Base-by-base conservation (phyloP, 2,113 vertebrate genomes). In the Bucco capensis region DNA sequence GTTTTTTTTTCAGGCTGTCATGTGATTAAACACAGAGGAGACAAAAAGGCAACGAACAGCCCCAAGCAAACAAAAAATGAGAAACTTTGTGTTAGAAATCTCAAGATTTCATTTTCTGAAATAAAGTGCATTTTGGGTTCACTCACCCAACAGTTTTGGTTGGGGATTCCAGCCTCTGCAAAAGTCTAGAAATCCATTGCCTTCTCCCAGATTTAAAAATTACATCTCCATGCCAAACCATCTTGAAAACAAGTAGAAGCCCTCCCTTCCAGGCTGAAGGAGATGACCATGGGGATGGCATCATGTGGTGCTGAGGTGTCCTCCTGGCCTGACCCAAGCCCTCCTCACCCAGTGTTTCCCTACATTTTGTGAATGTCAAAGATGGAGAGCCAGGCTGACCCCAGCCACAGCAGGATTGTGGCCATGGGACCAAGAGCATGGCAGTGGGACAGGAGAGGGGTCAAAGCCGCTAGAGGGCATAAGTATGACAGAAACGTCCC, bases 401-500 rank as follows among this genome's bases (percentile, higher is more conserved):
- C 11, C 0, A 0, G 22, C 16, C 28, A 25, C 8, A 0, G 0
- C 1, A 1, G 13, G 15, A 8, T 33, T 37, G 37, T 89, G 77
- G 60, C 85, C 82, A 2, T 1, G 30, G 25, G 56, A 40, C 49
- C 71, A 65, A 38, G 31, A 71, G 31, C 15, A 37, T 71, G 70
- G 66, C 71, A 10, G 1, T 35, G 56, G 46, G 40, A 56, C 28
- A 1, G 0, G 23, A 12, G 64, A 42, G 58, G 33, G 66, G 74
- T 87, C 78, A 53, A 46, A 76, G 65, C 95, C 96, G 92, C 96
- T 92, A 92, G 94, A 88, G 93, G 96, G 93, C 94, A 96, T 88
- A 88, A 92, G 61, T 49, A 87, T 80, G 89, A 95, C 81, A 83
- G 56, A 88, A 94, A 84, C 5, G 24, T 62, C 73, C 40, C 75